Evolutionary conservation across 2,113 vertebrate genomes (phyloP).

Genomic region (Leucoraja erinaceus): DNA sequence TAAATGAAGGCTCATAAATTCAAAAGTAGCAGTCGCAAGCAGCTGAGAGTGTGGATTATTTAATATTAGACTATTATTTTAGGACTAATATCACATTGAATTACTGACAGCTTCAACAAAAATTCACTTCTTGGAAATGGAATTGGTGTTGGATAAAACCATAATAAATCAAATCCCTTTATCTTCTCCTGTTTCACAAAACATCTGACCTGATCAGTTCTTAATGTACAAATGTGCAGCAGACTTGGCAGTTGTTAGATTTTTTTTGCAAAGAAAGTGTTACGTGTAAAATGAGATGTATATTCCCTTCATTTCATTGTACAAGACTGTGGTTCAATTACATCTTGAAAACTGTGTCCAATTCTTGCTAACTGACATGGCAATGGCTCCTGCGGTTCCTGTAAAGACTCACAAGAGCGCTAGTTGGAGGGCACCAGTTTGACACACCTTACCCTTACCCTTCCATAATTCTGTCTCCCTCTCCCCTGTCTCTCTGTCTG

Average conservation of each 20-base stretch:
- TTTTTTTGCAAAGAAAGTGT: too few species aligned
- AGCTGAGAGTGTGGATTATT: not conserved
- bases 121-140: not conserved
- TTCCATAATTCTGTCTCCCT: too few species aligned
- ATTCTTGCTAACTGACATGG: not conserved
- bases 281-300: not conserved
- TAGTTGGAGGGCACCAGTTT: not conserved
- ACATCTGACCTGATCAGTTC: too few species aligned
- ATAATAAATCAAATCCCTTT: too few species aligned
- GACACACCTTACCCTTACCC: too few species aligned
- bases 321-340: not conserved
- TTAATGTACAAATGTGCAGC: too few species aligned
- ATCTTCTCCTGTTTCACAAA: too few species aligned
- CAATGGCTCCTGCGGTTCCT: not conserved
- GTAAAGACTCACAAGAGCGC: not conserved
- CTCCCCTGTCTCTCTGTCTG: too few species aligned
- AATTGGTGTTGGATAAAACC: not conserved
- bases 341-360: not conserved
- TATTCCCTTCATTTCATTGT: not conserved
- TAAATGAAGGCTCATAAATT: not conserved
- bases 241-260: too few species aligned
- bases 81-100: not conserved
- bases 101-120: not conserved
- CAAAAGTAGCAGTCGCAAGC: not conserved
- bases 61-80: not conserved